Conservation (phyloP, 2,797 vertebrate species). For the Erethizon dorsatum region DNA sequence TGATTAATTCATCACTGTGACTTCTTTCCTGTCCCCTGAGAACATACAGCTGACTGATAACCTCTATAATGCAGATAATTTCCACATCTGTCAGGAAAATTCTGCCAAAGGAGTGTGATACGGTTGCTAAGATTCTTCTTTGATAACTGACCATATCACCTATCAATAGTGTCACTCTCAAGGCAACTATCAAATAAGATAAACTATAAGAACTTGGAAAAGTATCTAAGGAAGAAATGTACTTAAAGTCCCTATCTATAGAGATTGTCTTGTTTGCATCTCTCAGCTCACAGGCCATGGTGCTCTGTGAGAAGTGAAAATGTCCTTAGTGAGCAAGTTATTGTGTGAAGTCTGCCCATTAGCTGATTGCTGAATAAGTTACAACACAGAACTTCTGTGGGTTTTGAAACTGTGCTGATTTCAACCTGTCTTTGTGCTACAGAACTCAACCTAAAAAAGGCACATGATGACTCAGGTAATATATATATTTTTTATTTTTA, state of each 20-base stretch:
- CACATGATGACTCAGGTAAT: slow-evolving; percentile 49
- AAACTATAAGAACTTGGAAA: slow-evolving; percentile 17
- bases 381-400: neutral
- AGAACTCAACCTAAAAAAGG: slow-evolving; percentile 42
- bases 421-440: slow-evolving; percentile 53
- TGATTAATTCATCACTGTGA: slow-evolving; percentile 66
- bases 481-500: slow-evolving; percentile 48
- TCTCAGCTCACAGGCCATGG: neutral
- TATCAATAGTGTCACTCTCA: slow-evolving; percentile 44
- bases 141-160: slow-evolving; percentile 6
- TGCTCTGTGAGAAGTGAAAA: slow-evolving; percentile 43
- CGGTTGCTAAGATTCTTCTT: neutral
- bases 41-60: slow-evolving; percentile 1
- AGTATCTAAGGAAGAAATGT: neutral
- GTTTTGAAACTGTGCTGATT: slow-evolving; percentile 66
- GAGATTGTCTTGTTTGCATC: neutral
- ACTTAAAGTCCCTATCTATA: neutral
- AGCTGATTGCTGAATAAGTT: slow-evolving; percentile 68
- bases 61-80: slow-evolving; percentile 27
- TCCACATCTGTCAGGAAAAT: slow-evolving; percentile 22
- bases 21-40: slow-evolving; percentile 39
- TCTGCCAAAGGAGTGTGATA: neutral
- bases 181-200: slow-evolving; percentile 65
- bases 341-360: slow-evolving; percentile 60
- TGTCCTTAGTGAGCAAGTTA: slow-evolving; percentile 65